Base-by-base conservation (phyloP, 2,113 vertebrate species). In the Peucedramus taeniatus region DNA sequence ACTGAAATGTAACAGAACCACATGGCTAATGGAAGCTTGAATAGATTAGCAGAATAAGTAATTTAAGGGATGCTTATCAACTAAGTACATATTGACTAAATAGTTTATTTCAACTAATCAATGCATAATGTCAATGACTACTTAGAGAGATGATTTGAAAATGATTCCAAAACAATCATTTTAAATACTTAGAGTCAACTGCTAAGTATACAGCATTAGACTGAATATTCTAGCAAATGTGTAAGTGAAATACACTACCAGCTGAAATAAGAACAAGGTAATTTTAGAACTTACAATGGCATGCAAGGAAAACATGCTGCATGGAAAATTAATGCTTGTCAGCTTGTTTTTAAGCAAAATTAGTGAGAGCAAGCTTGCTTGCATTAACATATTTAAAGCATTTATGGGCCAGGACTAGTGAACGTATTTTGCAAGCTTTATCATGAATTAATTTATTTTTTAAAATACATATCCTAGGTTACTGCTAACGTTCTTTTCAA, bases 61-160 rank as follows among this genome's bases (percentile, higher is more conserved):
- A 92, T 71, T 85, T 78, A 89, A 89, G 57, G 28, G 23, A 79
- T 61, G 49, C 69, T 95, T 93, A 95, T 75, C 80, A 95, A 75
- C 70, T 33, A 81, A 81, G 42, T 60, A 82, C 21, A 13, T 51
- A 64, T 45, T 71, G 53, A 77, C 49, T 71, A 71, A 95, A 84
- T 37, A 82, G 65, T 87, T 94, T 89, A 86, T 64, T 93, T 82
- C 70, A 92, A 80, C 68, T 81, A 8, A 91, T 71, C 87, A 78
- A 47, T 89, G 51, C 28, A 49, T 3, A 72, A 71, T 54, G 81
- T 63, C 69, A 70, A 84, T 75, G 40, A 72, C 69, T 87, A 18
- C 69, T 64, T 33, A 61, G 27, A 78, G 15, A 15, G 13, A 57
- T 68, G 27, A 77, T 51, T 11, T 81, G 54, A 74, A 82, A 89